These are phyloP conservation scores for Narcine bancroftii DNA, from an alignment of 2,113 vertebrate species.

Conservation along the genomic window DNA sequence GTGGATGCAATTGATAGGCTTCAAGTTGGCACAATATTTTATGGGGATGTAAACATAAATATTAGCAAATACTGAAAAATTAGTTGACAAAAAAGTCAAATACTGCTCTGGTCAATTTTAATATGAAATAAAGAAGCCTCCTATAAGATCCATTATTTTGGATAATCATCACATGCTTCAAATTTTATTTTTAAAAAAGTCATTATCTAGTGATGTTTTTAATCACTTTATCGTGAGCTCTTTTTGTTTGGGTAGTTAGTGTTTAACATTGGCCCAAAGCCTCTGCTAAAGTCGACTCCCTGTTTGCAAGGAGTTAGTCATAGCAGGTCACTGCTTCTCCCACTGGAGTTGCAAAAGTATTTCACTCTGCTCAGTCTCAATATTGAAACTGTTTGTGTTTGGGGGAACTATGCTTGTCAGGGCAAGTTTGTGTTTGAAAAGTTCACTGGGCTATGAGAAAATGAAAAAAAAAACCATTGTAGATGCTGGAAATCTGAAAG, in stretches of 20 bases:
- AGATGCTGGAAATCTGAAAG: too few species aligned
- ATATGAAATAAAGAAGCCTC: not conserved
- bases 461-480: too few species aligned
- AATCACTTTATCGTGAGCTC: too few species aligned
- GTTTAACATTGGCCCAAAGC: not conserved
- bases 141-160: not conserved
- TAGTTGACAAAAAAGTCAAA: not conserved
- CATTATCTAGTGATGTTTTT: too few species aligned
- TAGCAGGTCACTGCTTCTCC: not conserved
- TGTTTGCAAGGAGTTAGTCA: not conserved
- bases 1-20: not conserved
- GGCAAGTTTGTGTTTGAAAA: not conserved
- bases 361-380: not conserved
- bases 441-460: too few species aligned
- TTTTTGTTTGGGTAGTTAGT: not conserved
- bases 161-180: not conserved
- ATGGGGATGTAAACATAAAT: not conserved
- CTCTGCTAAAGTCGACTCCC: not conserved
- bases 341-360: not conserved
- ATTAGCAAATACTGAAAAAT: not conserved
- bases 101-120: not conserved
- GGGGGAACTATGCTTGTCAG: not conserved
- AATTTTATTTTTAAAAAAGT: too few species aligned
- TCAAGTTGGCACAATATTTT: not conserved
- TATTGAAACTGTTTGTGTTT: not conserved